Evolutionary conservation across 2,888 invertebrate genomes (phyloP), one percentile per base, ranked within the genome.

Genomic region (Ceraclea dissimilis): DNA sequence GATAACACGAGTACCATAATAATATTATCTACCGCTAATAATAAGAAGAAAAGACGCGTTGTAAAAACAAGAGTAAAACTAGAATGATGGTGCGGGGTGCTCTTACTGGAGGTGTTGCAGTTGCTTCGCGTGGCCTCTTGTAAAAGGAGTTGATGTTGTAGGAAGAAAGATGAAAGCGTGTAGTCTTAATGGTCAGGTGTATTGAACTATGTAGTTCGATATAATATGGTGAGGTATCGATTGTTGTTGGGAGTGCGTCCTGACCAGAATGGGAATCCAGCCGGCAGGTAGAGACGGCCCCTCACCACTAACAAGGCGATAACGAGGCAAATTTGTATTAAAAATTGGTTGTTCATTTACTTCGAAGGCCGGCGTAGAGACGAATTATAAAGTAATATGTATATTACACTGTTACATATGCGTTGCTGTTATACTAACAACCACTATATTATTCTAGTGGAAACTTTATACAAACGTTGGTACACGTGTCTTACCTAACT

Each of bases 271-370:
- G 52, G 17, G 52, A 52, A 18, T 47, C 6, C 47, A 22, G 47
- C 51, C 51, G 47, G 47, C 52, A 52, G 52, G 51, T 51, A 51
- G 22, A 51, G n/a, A 5, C 46, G 52, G 44, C 17, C 43, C 13
- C 18, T 26, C 46, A 18, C n/a, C 47, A 18, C 47, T 52, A 44
- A 52, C 52, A 46, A 52, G 52, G 46, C 47, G 47, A 46, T 52
- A 52, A 52, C 52, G 52, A 47, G 52, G 31, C 31, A 52, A 47
- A 52, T 52, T 47, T 52, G 52, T 52, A 47, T 52, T 52, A 33
- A 47, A 52, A 52, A 47, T 22, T 52, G 52, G 52, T 52, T 52
- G 44, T 52, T 26, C 52, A 47, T 26, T 44, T 39, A 52, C 18
- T 21, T 13, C 17, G 22, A 46, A 47, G 31, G 31, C 21, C 49